Conservation (phyloP, 64 coral and sea anemone species). For the Stichodactyla helianthus region DNA sequence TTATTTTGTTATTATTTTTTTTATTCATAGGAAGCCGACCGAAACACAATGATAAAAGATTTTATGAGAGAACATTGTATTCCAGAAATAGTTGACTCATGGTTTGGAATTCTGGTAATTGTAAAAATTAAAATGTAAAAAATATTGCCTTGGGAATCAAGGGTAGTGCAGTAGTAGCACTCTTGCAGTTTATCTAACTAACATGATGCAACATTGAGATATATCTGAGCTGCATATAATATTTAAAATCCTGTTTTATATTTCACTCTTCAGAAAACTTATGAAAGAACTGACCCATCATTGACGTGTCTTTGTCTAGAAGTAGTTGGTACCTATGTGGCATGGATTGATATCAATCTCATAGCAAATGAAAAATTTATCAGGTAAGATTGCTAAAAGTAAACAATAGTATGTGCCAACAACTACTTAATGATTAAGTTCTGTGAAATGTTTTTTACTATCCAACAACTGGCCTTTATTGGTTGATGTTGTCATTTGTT, state of each 20-base stretch:
- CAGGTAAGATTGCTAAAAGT: slow-evolving; percentile 41
- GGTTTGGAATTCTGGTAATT: slow-evolving; percentile 84
- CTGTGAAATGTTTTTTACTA: too few species aligned
- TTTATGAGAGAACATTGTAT: slow-evolving; percentile 81
- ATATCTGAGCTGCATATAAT: too few species aligned
- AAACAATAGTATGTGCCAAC: background rate
- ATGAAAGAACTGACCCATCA: slow-evolving; percentile 52
- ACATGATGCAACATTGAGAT: too few species aligned
- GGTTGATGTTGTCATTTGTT: too few species aligned
- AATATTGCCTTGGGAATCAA: background rate
- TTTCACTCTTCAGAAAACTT: slow-evolving; percentile 45
- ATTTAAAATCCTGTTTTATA: background rate
- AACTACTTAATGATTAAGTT: background rate
- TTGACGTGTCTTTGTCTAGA: slow-evolving; percentile 84
- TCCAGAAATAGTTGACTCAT: slow-evolving; percentile 70
- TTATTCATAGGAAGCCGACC: slow-evolving; percentile 56
- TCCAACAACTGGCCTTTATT: too few species aligned
- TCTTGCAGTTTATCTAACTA: too few species aligned
- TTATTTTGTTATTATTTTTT: background rate
- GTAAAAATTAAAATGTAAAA: background rate
- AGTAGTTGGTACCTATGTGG: slow-evolving; percentile 81
- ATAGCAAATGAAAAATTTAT: slow-evolving; percentile 98
- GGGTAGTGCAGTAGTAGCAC: too few species aligned
- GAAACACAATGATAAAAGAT: slow-evolving; percentile 89
- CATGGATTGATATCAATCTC: slow-evolving; percentile 87